phyloP scores from a whole-genome alignment of 2,888 invertebrate species.

The Hypomecis punctinalis region DNA sequence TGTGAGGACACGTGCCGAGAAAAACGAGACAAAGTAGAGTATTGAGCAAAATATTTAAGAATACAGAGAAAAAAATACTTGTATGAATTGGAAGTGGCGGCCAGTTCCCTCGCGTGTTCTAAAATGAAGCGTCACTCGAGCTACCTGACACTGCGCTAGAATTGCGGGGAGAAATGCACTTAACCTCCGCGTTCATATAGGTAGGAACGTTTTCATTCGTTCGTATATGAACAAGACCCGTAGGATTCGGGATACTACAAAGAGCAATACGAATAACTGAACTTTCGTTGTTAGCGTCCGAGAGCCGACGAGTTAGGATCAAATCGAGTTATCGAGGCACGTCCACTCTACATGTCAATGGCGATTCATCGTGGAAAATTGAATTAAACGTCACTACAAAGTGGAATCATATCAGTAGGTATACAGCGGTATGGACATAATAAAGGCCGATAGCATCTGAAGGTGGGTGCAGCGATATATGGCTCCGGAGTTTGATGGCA shows the following conservation, averaged over 20 bases:
- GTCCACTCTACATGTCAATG: conserved; percentile 16
- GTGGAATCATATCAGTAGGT: conserved; percentile 35
- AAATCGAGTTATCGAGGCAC: conserved; percentile 17
- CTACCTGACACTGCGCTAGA: conserved; percentile 49
- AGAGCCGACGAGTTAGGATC: conserved; percentile 4
- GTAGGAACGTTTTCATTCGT: conserved; percentile 3
- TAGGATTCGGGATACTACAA: not conserved
- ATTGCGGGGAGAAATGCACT: conserved; percentile 43
- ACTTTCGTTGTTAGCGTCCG: not conserved
- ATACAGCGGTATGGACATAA: conserved; percentile 37
- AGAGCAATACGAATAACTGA: not conserved
- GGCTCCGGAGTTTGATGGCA: conserved; percentile 49
- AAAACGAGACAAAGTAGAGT: conserved; percentile 5
- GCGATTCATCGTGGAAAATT: conserved; percentile 14
- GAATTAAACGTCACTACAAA: conserved; percentile 18
- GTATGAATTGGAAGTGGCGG: conserved; percentile 32
- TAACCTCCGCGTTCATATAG: conserved; percentile 17
- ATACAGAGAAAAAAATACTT: conserved; percentile 27
- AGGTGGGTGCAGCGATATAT: conserved; percentile 60
- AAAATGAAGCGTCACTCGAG: conserved; percentile 48
- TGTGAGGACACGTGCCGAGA: not conserved
- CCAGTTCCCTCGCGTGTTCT: conserved; percentile 40
- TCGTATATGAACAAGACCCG: not conserved
- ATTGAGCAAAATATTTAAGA: conserved; percentile 26
- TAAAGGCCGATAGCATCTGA: conserved; percentile 50